Percentiles rank a stretch among this genome's conserved stretches.
phyloP scores from a whole-genome alignment of 2,113 vertebrate genomes.

The Bos indicus region DNA sequence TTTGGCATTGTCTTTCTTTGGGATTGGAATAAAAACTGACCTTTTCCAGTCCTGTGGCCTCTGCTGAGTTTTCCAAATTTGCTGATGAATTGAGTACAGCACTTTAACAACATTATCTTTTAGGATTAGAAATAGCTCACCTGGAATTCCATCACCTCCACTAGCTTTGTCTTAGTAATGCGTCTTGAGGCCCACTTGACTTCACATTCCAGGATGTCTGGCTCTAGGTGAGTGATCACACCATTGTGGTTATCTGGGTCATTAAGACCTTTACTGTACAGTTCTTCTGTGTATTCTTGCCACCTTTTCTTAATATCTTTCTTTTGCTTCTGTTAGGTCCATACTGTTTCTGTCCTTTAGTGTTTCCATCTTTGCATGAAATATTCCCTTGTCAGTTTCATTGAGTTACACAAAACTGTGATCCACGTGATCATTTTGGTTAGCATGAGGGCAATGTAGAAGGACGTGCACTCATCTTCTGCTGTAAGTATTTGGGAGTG shows the following conservation, averaged over 20 bases:
- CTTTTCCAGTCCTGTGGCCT: neutral
- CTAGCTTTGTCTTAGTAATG: neutral
- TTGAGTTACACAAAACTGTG: neutral
- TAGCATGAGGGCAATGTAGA: accelerated
- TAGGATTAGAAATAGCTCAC: neutral
- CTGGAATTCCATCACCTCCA: neutral
- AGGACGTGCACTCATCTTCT: neutral
- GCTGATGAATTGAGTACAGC: neutral
- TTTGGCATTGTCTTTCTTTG: neutral
- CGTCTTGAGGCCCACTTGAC: neutral
- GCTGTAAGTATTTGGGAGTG: neutral
- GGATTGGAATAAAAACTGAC: neutral
- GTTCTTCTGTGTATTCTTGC: neutral
- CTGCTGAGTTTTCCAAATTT: neutral
- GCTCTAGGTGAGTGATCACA: neutral
- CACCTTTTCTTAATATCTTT: neutral
- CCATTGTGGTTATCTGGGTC: neutral
- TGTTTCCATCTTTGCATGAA: neutral
- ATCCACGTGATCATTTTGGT: neutral
- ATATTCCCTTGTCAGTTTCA: neutral
- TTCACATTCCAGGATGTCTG: neutral
- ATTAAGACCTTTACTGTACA: neutral
- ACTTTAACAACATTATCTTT: neutral
- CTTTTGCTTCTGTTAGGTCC: neutral
- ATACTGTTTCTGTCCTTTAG: neutral